These are phyloP conservation scores for Psilopogon haemacephalus DNA, from an alignment of 2,113 vertebrate genomes.

Conservation along the genomic window DNA sequence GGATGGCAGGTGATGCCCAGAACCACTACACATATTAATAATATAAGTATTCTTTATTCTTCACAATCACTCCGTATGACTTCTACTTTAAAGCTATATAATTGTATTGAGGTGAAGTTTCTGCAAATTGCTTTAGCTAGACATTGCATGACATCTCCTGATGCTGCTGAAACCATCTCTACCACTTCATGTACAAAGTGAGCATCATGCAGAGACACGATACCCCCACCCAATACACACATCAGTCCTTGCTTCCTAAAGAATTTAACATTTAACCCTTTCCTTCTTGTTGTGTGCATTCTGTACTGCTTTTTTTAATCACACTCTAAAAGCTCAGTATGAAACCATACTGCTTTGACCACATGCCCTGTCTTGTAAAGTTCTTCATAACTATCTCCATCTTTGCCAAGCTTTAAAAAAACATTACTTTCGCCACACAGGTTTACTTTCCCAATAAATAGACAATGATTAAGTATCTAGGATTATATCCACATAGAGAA, in stretches of 20 bases:
- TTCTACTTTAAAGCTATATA: background rate
- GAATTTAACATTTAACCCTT: background rate
- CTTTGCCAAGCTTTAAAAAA: background rate
- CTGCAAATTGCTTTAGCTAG: background rate
- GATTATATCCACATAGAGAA: background rate
- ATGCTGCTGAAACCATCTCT: background rate
- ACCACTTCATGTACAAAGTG: background rate
- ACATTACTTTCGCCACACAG: background rate
- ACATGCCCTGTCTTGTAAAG: background rate
- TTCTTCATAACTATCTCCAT: background rate
- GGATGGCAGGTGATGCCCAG: too few relatives aligned
- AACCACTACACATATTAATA: too few relatives aligned
- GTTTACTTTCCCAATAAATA: background rate
- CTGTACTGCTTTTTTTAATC: background rate
- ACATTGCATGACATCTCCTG: background rate
- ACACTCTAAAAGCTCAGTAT: background rate
- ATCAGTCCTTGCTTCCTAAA: background rate
- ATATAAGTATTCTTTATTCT: too few relatives aligned
- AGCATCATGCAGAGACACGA: background rate
- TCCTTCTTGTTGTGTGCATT: background rate
- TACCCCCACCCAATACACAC: background rate
- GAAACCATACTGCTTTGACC: background rate
- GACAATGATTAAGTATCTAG: background rate
- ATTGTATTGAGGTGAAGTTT: background rate
- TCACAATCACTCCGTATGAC: background rate